Conservation (phyloP, 2,888 invertebrate species). For the Plusia festucae region DNA sequence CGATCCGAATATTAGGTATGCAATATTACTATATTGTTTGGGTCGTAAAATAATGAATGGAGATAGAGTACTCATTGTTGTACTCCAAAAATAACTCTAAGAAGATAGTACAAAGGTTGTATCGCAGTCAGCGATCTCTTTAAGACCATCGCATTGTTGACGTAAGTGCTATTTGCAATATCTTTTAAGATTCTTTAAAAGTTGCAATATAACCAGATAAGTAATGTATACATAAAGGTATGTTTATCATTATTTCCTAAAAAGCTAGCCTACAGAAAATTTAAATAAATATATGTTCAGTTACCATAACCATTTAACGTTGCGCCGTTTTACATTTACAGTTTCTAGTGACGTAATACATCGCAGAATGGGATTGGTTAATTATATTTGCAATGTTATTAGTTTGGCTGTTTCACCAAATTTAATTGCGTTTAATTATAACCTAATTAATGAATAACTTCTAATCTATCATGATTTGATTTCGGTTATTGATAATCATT, state of each 20-base stretch:
- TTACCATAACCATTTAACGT: not conserved
- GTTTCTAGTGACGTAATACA: not conserved
- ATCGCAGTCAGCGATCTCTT: not conserved
- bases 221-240: no score
- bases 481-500: not conserved
- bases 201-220: no score
- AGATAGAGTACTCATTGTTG: not conserved
- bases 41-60: not conserved
- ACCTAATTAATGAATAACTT: not conserved
- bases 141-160: not conserved
- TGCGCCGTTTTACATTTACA: not conserved
- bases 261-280: no score
- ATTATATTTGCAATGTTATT: not conserved
- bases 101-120: not conserved
- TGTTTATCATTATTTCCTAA: no score
- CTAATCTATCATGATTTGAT: not conserved
- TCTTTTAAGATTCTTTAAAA: not conserved
- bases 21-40: not conserved
- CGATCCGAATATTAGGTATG: not conserved
- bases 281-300: no score
- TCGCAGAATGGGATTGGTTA: not conserved
- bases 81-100: not conserved
- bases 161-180: not conserved
- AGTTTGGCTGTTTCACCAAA: not conserved
- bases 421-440: not conserved